Conservation (phyloP, 2,797 vertebrate species). For the Pangasius djambal region DNA sequence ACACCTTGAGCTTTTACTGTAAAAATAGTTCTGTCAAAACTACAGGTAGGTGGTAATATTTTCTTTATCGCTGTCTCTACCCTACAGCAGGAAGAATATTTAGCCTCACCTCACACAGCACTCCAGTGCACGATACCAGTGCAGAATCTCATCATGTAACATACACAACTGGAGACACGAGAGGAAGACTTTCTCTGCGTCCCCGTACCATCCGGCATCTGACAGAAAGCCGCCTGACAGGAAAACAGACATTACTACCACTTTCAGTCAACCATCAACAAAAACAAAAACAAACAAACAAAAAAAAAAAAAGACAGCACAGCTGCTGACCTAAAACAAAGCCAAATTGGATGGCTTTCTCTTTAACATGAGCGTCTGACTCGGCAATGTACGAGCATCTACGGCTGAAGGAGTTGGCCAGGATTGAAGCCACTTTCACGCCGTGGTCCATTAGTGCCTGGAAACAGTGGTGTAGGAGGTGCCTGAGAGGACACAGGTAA, state of each 20-base stretch:
- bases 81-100: background rate
- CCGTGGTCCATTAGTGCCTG: slow-evolving; percentile 99
- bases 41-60: background rate
- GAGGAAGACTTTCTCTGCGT: slow-evolving; percentile 97
- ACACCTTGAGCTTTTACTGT: background rate
- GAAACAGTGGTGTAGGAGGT: slow-evolving; percentile 98
- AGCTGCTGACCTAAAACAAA: slow-evolving; percentile 89
- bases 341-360: slow-evolving; percentile 98
- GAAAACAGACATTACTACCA: slow-evolving; percentile 34
- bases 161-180: slow-evolving; percentile 97
- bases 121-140: slow-evolving; percentile 95
- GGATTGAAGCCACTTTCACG: slow-evolving; percentile 95
- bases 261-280: background rate
- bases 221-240: slow-evolving; percentile 91
- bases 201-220: slow-evolving; percentile 97
- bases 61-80: background rate
- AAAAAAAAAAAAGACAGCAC: background rate
- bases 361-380: slow-evolving; percentile 94
- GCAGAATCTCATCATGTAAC: slow-evolving; percentile 94
- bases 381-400: slow-evolving; percentile 98
- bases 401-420: slow-evolving; percentile 97
- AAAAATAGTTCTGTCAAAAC: background rate
- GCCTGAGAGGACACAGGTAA: slow-evolving; percentile 72
- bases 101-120: slow-evolving; percentile 91
- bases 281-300: background rate